Conservation (phyloP, 2,113 vertebrate genomes). For the Camelus dromedarius region DNA sequence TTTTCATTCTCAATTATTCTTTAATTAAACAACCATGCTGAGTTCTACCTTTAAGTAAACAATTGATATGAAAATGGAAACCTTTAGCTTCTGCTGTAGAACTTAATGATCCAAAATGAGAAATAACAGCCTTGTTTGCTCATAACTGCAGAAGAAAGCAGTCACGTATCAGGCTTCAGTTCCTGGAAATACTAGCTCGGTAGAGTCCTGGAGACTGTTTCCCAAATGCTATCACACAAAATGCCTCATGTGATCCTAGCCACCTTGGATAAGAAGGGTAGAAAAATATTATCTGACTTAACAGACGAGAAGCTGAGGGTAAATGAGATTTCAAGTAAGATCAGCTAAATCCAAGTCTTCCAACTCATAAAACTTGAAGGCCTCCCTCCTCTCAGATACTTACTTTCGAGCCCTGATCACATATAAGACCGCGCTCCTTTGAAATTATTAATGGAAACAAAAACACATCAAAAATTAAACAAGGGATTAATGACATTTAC, state of each 20-base stretch:
- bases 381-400: background rate
- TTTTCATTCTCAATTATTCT: slow-evolving; percentile 39
- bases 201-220: background rate
- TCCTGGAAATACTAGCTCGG: background rate
- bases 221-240: slow-evolving; percentile 30
- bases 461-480: background rate
- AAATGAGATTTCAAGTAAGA: background rate
- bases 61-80: slow-evolving; percentile 32
- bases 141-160: background rate
- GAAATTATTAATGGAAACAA: background rate
- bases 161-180: background rate
- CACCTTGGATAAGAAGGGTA: background rate
- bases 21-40: slow-evolving; percentile 42
- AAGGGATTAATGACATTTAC: background rate
- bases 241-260: background rate
- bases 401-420: background rate
- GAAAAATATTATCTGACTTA: background rate
- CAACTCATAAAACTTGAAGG: background rate
- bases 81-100: background rate
- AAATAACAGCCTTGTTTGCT: background rate
- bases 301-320: background rate
- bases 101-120: background rate
- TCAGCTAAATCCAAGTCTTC: background rate
- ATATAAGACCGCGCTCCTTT: background rate
- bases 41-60: slow-evolving; percentile 49